Base-by-base conservation (phyloP, 2,113 vertebrate species). In the Oostethus manadensis region DNA sequence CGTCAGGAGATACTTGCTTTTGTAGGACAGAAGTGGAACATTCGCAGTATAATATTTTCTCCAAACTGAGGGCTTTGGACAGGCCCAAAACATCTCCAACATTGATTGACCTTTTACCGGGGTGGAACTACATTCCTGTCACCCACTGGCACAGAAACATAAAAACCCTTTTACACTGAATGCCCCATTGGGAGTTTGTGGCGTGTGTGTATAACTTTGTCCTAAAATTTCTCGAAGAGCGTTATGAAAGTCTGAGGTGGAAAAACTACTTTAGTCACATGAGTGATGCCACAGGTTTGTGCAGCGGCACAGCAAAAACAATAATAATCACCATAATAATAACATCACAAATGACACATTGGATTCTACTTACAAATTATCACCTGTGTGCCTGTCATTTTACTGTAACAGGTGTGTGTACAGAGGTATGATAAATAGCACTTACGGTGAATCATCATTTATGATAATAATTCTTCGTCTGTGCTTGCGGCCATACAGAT, bases 161-260 rank as follows among this genome's bases (percentile, higher is more conserved):
- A 60, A 74, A 83, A 81, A 82, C 16, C 61, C 64, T 82, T 79
- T 81, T 76, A 74, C 59, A n/a, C 6, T 40, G 49, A 74, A 56
- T 35, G 42, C 23, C 67, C 63, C 43, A 0, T 35, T 62, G 71
- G 70, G 70, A 76, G 38, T 45, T 20, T 23, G 35, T 62, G 49
- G n/a, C 46, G 51, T 11, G 35, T 60, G 8, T 44, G 18, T 61
- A 15, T 21, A 21, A 2, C 8, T 1, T 2, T 40, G 20, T 40
- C 46, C 45, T 42, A 10, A 51, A 59, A 66, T 40, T 17, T 56
- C 15, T 63, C 1, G 5, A 8, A 49, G 4, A 53, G 13, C 47
- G 60, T 66, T 45, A 49, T 26, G 42, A 69, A 58, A 58, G 21
- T 53, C n/a, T 60, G 29, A 16, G 43, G 20, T 40, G 29, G 17